These are phyloP conservation scores for Darevskia nairensis DNA, from an alignment of 2,797 vertebrate species.

Conservation along the genomic window DNA sequence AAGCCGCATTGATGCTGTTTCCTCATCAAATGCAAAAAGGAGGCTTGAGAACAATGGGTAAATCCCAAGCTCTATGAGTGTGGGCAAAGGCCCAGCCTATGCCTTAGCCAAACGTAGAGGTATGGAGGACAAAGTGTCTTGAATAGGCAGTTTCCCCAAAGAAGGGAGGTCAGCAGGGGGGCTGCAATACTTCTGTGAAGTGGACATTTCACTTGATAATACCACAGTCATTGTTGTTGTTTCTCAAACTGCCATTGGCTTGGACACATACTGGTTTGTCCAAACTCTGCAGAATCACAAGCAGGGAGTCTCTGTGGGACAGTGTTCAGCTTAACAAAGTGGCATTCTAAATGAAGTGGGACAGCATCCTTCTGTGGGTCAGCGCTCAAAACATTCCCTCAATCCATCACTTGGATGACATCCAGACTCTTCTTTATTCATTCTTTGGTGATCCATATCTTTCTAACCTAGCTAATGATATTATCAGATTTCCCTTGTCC, in stretches of 20 bases:
- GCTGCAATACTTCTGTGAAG: conserved; percentile 4
- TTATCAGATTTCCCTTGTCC: neutral
- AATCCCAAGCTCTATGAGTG: neutral
- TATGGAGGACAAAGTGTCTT: neutral
- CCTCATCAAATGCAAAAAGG: conserved; percentile 34
- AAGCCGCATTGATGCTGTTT: conserved; percentile 18
- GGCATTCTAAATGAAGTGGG: conserved; percentile 9
- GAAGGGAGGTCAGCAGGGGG: neutral
- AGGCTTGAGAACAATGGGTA: conserved; percentile 20
- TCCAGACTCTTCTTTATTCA: neutral
- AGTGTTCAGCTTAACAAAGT: conserved; percentile 20
- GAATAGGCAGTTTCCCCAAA: conserved; percentile 5
- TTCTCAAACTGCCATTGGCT: conserved; percentile 15
- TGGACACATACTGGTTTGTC: neutral
- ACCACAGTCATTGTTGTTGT: neutral
- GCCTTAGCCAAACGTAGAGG: conserved; percentile 13
- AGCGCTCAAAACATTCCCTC: neutral
- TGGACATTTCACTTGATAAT: neutral
- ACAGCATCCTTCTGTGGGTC: neutral
- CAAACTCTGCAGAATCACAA: neutral
- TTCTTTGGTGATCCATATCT: neutral
- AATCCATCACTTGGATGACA: neutral
- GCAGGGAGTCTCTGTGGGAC: neutral
- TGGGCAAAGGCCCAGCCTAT: conserved; percentile 16
- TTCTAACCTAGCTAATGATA: neutral